These are phyloP conservation scores for Macrochelys suwanniensis DNA, from an alignment of 2,797 vertebrate species.

Conservation along the genomic window DNA sequence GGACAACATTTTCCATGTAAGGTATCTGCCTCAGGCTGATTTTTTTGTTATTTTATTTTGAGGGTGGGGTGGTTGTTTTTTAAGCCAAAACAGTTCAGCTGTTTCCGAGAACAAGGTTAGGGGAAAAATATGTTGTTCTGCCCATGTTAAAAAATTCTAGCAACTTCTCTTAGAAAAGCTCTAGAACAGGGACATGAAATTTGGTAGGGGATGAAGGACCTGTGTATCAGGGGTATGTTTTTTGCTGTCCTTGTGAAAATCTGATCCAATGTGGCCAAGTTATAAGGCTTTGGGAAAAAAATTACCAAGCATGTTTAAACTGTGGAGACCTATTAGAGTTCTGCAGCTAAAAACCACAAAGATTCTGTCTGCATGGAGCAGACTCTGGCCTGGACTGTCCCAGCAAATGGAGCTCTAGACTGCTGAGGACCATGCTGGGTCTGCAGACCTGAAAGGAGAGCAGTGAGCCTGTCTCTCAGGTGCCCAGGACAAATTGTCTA, in stretches of 20 bases:
- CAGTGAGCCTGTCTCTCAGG: not conserved
- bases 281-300: not conserved
- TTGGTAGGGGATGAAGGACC: not conserved
- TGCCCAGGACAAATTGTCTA: not conserved
- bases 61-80: too few relatives aligned
- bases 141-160: not conserved
- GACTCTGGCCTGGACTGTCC: not conserved
- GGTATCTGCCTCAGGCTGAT: not conserved
- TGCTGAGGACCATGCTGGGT: not conserved
- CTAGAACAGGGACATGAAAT: not conserved
- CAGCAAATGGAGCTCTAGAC: not conserved
- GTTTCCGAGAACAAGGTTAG: not conserved
- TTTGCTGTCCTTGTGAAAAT: not conserved
- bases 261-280: rapidly evolving
- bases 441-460: not conserved
- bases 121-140: not conserved
- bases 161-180: not conserved
- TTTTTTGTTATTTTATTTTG: not conserved
- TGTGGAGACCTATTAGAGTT: not conserved
- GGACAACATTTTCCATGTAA: not conserved
- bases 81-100: too few relatives aligned
- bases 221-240: not conserved
- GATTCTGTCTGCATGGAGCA: not conserved
- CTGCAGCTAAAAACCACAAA: not conserved
- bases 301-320: not conserved